Evolutionary conservation across 1,140 invertebrate genomes (phyloP), one percentile per base, ranked within the genome.

Genomic region (Lasioglossum albipes): DNA sequence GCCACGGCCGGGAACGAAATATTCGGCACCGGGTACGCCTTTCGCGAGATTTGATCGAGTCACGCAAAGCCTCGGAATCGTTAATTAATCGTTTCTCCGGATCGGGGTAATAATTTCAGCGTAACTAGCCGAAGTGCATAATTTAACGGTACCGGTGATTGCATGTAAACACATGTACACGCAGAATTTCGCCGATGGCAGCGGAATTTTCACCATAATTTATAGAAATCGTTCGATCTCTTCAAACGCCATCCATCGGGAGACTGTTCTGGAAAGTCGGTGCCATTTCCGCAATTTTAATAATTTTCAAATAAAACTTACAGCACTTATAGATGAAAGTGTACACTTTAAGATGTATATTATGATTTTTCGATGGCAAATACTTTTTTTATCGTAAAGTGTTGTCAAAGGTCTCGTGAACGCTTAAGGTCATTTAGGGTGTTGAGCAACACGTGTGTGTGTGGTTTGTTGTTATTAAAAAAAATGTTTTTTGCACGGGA

Each of bases 71-170:
- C 68, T 41, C 42, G 57, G n/a, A 72, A 68, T 78, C 59, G 49
- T 64, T 78, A 78, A 78, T 78, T 72, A 78, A 72, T 78, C 76
- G 76, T 36, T 64, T 78, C 71, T 78, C 76, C 64, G 62, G 76
- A 68, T 36, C 76, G 27, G 57, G 45, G 41, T 62, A 61, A 42
- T 78, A 64, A 64, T 78, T 72, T 78, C 76, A 71, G 1, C 22
- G 12, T 18, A n/a, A 54, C 52, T 20, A 61, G 20, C 54, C 16
- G 41, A 70, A 64, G 52, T 36, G 57, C 52, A 72, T 64, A 62
- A 22, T 78, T 78, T 64, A 62, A 72, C 68, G 57, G 27, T 70
- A 36, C 27, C n/a, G 64, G 4, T 20, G 69, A 67, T 74, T 74
- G 41, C 36, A 10, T 20, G 12, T 61, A 13, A 22, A 27, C 13